Conservation (phyloP, 1,140 invertebrate genomes). For the Chlorops oryzae region DNA sequence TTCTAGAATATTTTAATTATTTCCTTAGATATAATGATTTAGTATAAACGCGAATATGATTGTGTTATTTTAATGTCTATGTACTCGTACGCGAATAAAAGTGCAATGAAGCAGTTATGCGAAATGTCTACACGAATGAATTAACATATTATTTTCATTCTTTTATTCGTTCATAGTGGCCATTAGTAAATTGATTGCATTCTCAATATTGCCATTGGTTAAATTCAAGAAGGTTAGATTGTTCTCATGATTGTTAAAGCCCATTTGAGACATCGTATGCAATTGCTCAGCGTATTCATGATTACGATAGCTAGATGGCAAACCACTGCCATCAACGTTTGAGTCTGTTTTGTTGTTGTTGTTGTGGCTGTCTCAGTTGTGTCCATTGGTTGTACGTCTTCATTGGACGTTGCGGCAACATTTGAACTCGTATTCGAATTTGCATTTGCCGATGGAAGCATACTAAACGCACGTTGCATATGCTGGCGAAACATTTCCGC, state of each 20-base stretch:
- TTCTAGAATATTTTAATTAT: too few species aligned
- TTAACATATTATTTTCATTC: background rate
- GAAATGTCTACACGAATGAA: too few species aligned
- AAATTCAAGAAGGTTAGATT: conserved; percentile 78
- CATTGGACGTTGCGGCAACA: background rate
- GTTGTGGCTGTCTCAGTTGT: conserved; percentile 6
- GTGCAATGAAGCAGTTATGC: too few species aligned
- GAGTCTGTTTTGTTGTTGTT: background rate
- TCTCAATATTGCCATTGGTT: conserved; percentile 79
- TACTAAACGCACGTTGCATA: conserved; percentile 30
- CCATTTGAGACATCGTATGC: conserved; percentile 80
- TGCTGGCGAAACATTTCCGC: conserved; percentile 32
- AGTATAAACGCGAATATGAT: too few species aligned
- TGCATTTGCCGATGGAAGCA: conserved; percentile 30
- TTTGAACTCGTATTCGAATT: background rate
- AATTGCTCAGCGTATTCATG: conserved; percentile 57
- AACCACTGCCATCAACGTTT: conserved; percentile 33
- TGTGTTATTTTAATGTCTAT: too few species aligned
- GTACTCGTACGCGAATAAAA: too few species aligned
- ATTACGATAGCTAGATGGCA: conserved; percentile 31
- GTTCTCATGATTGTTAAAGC: conserved; percentile 74
- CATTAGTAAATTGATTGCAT: conserved; percentile 75
- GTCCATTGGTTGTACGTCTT: conserved; percentile 7
- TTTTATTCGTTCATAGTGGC: conserved; percentile 38
- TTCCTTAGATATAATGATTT: too few species aligned